Evolutionary conservation across 2,888 invertebrate genomes (phyloP).

Genomic region (Zygothrica quintamaculata): DNA sequence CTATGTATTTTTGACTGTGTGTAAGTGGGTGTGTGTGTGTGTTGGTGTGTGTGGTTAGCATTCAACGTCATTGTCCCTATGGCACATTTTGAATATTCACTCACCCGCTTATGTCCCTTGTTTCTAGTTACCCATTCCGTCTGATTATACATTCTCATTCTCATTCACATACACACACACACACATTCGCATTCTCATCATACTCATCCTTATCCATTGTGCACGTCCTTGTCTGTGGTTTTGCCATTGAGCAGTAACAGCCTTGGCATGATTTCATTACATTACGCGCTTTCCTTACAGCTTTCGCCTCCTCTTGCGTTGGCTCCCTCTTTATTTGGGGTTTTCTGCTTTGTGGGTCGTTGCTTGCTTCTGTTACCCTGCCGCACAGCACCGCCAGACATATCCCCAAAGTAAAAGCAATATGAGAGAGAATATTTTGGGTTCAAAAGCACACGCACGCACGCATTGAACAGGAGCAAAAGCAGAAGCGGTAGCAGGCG

Average conservation of each 20-base stretch:
- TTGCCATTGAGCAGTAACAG: too few species aligned
- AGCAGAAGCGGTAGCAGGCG: background rate
- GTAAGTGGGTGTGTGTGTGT: too few species aligned
- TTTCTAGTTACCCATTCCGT: background rate
- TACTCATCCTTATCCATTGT: background rate
- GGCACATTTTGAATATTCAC: conserved; percentile 38
- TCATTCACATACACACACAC: background rate
- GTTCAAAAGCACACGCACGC: conserved; percentile 64
- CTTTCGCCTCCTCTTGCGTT: background rate
- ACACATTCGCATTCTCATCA: too few species aligned
- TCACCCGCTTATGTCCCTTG: conserved; percentile 22
- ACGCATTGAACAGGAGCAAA: background rate
- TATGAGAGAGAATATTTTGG: conserved; percentile 33
- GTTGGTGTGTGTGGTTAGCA: conserved; percentile 3
- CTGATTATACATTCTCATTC: background rate
- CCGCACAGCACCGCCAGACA: conserved; percentile 76
- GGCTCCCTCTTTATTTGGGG: background rate
- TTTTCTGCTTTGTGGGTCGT: conserved; percentile 57
- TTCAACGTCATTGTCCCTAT: conserved; percentile 36
- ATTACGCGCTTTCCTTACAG: conserved; percentile 49
- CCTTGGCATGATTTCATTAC: conserved; percentile 80
- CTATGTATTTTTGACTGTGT: too few species aligned
- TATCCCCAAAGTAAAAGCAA: conserved; percentile 59
- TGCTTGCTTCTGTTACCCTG: conserved; percentile 24
- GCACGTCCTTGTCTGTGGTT: conserved; percentile 26